Evolutionary conservation across 2,888 invertebrate genomes (phyloP).

Genomic region (Rhagium mordax): DNA sequence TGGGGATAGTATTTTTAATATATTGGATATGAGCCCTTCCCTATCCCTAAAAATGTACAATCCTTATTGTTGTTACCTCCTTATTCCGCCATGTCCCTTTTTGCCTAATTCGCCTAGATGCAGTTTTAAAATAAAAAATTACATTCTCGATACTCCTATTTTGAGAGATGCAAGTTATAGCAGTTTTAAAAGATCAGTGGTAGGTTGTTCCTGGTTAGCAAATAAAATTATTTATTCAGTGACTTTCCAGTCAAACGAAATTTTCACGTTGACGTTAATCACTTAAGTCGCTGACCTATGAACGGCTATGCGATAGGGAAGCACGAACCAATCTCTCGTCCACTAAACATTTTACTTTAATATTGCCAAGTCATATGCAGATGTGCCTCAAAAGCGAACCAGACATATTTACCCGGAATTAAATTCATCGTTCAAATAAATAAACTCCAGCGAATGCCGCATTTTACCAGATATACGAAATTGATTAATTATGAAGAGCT

Average conservation of each 20-base stretch:
- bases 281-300: conserved; percentile 8
- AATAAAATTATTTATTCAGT: background rate
- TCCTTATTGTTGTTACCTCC: too few species aligned
- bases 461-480: background rate
- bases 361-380: conserved; percentile 28
- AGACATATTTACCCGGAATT: conserved; percentile 5
- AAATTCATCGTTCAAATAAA: conserved; percentile 8
- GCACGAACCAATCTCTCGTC: background rate
- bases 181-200: too few species aligned
- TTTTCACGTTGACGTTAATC: background rate
- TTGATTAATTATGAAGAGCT: background rate
- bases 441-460: background rate
- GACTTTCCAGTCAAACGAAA: conserved; percentile 3
- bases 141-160: too few species aligned
- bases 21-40: too few species aligned
- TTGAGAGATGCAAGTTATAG: too few species aligned
- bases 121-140: too few species aligned
- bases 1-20: too few species aligned
- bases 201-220: too few species aligned
- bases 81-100: too few species aligned
- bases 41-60: too few species aligned
- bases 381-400: conserved; percentile 16
- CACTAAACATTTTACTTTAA: conserved; percentile 21
- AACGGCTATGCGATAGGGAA: background rate
- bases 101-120: too few species aligned